These are phyloP conservation scores for Morpho helenor DNA, from an alignment of 2,888 invertebrate genomes.

Conservation along the genomic window DNA sequence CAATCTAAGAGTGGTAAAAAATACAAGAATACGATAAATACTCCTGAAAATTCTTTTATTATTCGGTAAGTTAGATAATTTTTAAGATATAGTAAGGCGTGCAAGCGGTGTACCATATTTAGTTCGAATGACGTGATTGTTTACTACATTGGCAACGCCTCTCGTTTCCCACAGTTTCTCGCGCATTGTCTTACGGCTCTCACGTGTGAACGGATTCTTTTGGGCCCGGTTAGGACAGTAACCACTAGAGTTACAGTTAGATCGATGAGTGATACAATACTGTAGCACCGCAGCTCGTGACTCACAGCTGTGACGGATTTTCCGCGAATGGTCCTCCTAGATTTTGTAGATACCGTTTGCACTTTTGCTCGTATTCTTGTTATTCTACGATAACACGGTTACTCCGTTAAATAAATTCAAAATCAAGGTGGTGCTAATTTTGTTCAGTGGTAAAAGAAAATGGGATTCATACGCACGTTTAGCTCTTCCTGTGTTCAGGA, in stretches of 20 bases:
- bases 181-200: slow-evolving; percentile 68
- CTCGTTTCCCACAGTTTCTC: slow-evolving; percentile 73
- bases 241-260: slow-evolving; percentile 36
- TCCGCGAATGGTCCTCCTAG: slow-evolving; percentile 36
- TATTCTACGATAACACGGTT: not conserved
- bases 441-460: slow-evolving; percentile 36
- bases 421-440: slow-evolving; percentile 9
- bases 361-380: not conserved
- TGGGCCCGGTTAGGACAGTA: slow-evolving; percentile 40
- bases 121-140: slow-evolving; percentile 76
- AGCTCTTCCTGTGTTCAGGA: slow-evolving; percentile 43
- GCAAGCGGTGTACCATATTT: slow-evolving; percentile 38
- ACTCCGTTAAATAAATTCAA: not conserved
- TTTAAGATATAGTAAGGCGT: slow-evolving; percentile 3
- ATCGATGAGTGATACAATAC: slow-evolving; percentile 31
- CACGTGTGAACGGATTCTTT: slow-evolving; percentile 58
- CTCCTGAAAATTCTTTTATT: slow-evolving; percentile 9
- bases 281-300: slow-evolving; percentile 38
- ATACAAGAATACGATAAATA: slow-evolving; percentile 9
- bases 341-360: slow-evolving; percentile 15
- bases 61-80: slow-evolving; percentile 25
- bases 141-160: slow-evolving; percentile 79
- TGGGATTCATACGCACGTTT: slow-evolving; percentile 38
- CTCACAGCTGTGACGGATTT: slow-evolving; percentile 47
- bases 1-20: slow-evolving; percentile 36